Percentiles rank a stretch among this genome's conserved stretches.
Conservation (phyloP, 2,797 vertebrate species). For the Crypturellus tataupa region DNA sequence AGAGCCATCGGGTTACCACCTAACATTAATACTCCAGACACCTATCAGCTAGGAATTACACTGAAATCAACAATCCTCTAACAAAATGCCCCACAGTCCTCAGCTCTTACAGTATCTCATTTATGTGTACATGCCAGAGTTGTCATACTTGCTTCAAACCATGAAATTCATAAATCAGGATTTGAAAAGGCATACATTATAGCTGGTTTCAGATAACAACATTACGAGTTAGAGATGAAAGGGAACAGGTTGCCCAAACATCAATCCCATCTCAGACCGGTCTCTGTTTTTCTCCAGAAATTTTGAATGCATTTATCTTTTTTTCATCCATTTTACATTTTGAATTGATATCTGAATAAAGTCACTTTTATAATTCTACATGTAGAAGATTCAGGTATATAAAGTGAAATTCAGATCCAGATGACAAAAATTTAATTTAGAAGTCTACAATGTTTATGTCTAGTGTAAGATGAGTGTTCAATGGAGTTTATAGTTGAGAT, state of each 20-base stretch:
- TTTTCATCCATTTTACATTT: slow-evolving; percentile 57
- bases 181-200: slow-evolving; percentile 56
- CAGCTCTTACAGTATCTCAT: slow-evolving; percentile 9
- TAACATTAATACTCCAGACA: neutral
- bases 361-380: neutral
- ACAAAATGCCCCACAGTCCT: neutral
- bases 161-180: slow-evolving; percentile 47
- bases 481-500: neutral
- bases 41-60: neutral
- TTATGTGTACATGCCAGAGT: slow-evolving; percentile 15
- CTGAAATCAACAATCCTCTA: neutral
- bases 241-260: slow-evolving; percentile 53
- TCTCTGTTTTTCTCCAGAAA: neutral
- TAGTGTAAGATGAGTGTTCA: neutral
- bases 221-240: slow-evolving; percentile 64
- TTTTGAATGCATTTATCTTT: neutral
- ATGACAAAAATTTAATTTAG: neutral
- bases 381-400: neutral
- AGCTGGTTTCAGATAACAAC: slow-evolving; percentile 59
- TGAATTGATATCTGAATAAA: slow-evolving; percentile 28
- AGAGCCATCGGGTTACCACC: neutral
- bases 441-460: neutral
- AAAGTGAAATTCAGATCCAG: neutral
- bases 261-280: slow-evolving; percentile 42
- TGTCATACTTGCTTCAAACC: slow-evolving; percentile 52